Evolutionary conservation across 2,113 vertebrate genomes (phyloP).

Genomic region (Leiothrix lutea): DNA sequence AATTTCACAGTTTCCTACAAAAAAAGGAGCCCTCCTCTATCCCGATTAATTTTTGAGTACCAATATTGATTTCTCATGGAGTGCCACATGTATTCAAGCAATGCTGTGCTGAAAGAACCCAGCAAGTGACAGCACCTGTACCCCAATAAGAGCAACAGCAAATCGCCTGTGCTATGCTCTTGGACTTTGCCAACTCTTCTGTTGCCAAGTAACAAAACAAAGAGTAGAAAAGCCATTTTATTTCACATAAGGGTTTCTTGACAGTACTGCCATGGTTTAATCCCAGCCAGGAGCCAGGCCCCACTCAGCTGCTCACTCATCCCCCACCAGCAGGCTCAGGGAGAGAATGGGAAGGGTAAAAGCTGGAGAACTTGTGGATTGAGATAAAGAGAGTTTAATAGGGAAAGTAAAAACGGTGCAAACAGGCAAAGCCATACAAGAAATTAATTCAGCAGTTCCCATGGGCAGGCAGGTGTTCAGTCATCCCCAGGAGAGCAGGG

Average conservation of each 20-base stretch:
- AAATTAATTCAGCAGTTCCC: background rate
- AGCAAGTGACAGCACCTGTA: background rate
- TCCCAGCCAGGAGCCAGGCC: background rate
- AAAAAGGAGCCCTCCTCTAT: background rate
- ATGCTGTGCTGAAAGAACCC: background rate
- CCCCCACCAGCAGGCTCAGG: background rate
- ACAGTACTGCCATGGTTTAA: background rate
- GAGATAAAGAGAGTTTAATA: background rate
- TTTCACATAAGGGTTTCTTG: background rate
- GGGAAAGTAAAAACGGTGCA: background rate
- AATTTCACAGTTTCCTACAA: background rate
- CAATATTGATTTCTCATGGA: background rate
- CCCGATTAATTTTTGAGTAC: background rate
- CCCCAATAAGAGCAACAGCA: background rate
- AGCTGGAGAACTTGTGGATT: background rate
- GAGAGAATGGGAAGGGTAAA: background rate
- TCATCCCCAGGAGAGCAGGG: background rate
- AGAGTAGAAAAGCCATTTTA: background rate
- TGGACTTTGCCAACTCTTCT: background rate
- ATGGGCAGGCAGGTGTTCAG: background rate
- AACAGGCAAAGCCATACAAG: background rate
- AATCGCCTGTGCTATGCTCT: background rate
- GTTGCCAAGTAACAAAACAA: background rate
- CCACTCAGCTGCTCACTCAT: background rate
- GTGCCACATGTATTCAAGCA: background rate